Base-by-base conservation (phyloP, 2,888 invertebrate species). In the Drosophila paranaensis region DNA sequence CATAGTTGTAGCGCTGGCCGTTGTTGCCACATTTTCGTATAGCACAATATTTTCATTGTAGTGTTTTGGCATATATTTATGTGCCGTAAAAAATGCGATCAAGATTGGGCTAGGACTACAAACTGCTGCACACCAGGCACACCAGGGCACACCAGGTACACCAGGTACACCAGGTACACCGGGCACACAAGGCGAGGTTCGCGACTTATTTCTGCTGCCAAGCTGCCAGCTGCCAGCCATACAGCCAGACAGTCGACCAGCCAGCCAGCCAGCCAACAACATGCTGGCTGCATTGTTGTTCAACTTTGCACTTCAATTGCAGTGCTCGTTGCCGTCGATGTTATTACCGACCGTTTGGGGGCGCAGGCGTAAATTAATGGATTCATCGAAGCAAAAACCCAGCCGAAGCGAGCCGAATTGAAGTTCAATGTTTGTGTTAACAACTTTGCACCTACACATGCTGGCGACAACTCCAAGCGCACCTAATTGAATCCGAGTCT, bases 51-150 rank as follows among this genome's bases (percentile, higher is more conserved):
- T 85, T 85, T 85, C 84, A 85, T 85, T 85, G 84, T 88, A 73
- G 82, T 88, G 84, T 88, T 90, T 85, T 91, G 88, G 77, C 77
- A 90, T 85, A 90, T 90, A 91, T 90, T 90, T 88, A 88, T 88
- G 90, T 88, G 85, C 87, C 84, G 89, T 89, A 88, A 86, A 89
- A 88, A 89, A 90, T 86, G 77, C 88, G 89, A 89, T 90, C 89
- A 89, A 90, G 89, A 89, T 89, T 88, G 79, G 68, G 57, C 79
- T 66, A 79, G 77, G 79, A 77, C 80, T 69, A 78, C 71, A 79
- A 75, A 79, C 68, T 78, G 75, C 69, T 69, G 78, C 75, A 70
- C 78, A 77, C 78, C 78, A 45, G 45, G 45, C 45, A 74, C 79
- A 74, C 79, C 74, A 67, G 79, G 79, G 73, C 82, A 37, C 37